Conservation (phyloP, 2,797 vertebrate genomes). For the Pseudochaenichthys georgianus region DNA sequence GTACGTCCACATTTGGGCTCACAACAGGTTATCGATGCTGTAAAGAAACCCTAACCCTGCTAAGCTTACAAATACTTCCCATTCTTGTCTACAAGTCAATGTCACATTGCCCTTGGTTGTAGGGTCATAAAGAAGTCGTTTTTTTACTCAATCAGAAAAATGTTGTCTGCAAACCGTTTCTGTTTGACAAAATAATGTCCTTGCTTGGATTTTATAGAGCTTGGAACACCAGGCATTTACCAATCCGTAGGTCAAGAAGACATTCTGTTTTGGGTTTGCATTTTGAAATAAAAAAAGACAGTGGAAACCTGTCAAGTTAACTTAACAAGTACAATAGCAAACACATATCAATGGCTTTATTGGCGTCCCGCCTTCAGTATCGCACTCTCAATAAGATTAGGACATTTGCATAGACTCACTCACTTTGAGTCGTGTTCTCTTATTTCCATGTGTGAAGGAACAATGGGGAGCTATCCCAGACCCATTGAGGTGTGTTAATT, state of each 20-base stretch:
- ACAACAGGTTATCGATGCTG: neutral
- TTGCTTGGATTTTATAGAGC: neutral
- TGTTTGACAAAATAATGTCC: neutral
- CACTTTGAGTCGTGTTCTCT: neutral
- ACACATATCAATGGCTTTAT: neutral
- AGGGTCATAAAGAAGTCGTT: neutral
- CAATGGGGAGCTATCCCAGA: neutral
- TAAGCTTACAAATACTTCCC: neutral
- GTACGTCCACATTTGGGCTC: neutral
- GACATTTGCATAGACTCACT: conserved; percentile 6
- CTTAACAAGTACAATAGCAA: neutral
- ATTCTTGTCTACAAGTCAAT: neutral
- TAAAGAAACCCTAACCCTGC: conserved; percentile 2
- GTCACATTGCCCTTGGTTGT: conserved; percentile 3
- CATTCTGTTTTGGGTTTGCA: neutral
- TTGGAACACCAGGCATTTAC: neutral
- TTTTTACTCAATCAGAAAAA: neutral
- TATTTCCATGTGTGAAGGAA: conserved; percentile 13
- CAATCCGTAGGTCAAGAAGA: neutral
- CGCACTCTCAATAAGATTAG: neutral
- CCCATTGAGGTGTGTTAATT: neutral
- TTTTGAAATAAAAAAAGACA: neutral
- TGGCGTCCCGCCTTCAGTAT: neutral
- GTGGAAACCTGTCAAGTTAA: neutral
- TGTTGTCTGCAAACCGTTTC: neutral